phyloP scores from a whole-genome alignment of 1,140 invertebrate species.

The Spodoptera frugiperda region DNA sequence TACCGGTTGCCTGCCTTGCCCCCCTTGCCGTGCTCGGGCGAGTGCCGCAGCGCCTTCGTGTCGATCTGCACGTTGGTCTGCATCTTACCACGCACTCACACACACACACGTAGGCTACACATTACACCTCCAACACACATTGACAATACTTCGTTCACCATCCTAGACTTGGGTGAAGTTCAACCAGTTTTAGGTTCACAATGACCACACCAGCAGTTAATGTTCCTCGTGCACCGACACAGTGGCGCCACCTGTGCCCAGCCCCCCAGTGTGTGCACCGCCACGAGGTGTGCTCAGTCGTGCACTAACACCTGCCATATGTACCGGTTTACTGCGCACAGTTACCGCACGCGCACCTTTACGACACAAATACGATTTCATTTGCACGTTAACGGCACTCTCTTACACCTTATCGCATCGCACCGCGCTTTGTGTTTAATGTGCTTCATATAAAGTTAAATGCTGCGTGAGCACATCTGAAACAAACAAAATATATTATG shows the following conservation, averaged over 20 bases:
- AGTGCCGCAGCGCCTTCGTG: slow-evolving; percentile 87
- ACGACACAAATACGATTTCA: slow-evolving; percentile 24
- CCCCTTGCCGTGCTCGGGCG: slow-evolving; percentile 84
- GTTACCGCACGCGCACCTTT: not conserved
- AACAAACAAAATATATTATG: slow-evolving; percentile 20
- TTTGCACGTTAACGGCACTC: slow-evolving; percentile 24
- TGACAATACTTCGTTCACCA: not conserved
- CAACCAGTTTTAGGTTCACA: not conserved
- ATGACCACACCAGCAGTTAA: slow-evolving; percentile 1
- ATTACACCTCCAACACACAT: not conserved
- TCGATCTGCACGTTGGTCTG: slow-evolving; percentile 90
- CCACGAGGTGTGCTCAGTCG: not conserved
- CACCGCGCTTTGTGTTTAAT: slow-evolving; percentile 2
- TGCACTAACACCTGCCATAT: not conserved
- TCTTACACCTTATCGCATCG: slow-evolving; percentile 18
- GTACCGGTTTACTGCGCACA: not conserved
- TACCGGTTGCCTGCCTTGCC: slow-evolving; percentile 76
- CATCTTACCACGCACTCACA: slow-evolving; percentile 77
- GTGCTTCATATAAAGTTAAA: not conserved
- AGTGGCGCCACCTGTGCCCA: not conserved
- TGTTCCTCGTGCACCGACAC: not conserved
- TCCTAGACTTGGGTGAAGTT: not conserved
- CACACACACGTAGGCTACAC: not conserved
- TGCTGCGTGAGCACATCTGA: not conserved
- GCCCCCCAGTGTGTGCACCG: not conserved